Conservation (phyloP, 1,140 invertebrate genomes). For the Neuroterus valhalla region DNA sequence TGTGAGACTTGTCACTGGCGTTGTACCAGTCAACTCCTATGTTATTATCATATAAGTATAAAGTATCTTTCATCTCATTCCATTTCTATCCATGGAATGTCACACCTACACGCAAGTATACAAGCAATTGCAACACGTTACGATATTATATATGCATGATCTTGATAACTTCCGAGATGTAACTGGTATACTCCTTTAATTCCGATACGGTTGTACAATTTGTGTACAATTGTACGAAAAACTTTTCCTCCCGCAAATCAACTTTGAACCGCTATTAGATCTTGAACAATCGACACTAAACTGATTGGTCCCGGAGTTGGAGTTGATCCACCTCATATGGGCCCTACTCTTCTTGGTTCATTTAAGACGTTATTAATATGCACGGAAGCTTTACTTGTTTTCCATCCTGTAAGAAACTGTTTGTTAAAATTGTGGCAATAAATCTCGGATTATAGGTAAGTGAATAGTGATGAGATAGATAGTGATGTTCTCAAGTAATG, state of each 20-base stretch:
- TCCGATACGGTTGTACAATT: conserved; percentile 58
- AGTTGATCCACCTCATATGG: conserved; percentile 4
- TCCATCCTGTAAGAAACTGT: conserved; percentile 28
- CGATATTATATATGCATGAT: conserved; percentile 32
- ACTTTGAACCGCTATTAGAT: background rate
- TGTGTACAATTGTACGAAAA: conserved; percentile 52
- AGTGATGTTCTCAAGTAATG: background rate
- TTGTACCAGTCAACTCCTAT: conserved; percentile 41
- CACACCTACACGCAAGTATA: conserved; percentile 53
- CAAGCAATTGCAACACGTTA: conserved; percentile 44
- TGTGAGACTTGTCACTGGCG: conserved; percentile 54
- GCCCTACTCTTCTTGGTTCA: conserved; percentile 4
- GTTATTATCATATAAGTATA: conserved; percentile 10
- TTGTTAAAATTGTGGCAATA: conserved; percentile 12
- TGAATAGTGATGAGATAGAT: background rate
- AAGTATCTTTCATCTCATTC: conserved; percentile 56
- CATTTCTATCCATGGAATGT: conserved; percentile 54
- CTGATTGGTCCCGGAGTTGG: conserved; percentile 4
- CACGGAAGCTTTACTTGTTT: conserved; percentile 17
- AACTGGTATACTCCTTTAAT: conserved; percentile 43
- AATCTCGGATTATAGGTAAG: background rate
- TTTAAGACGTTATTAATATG: conserved; percentile 27
- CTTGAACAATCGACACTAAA: conserved; percentile 8
- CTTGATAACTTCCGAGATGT: conserved; percentile 29
- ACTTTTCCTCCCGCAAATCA: conserved; percentile 63